phyloP scores from a whole-genome alignment of 2,797 vertebrate species.

The Lithobates pipiens region DNA sequence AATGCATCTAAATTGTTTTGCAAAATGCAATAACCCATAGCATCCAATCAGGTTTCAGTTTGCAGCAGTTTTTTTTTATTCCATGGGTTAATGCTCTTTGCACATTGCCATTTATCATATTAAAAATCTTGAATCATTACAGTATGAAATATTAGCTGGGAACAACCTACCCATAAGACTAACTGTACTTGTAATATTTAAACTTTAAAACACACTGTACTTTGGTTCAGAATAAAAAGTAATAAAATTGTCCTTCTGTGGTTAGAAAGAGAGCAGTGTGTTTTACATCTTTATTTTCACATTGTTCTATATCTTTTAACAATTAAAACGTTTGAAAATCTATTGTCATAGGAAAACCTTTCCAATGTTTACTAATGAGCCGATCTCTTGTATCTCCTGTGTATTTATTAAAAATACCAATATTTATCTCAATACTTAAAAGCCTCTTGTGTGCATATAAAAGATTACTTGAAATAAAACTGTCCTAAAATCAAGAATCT shows the following conservation, averaged over 20 bases:
- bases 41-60: no score
- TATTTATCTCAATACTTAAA: neutral
- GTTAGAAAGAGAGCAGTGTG: neutral
- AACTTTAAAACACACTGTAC: neutral
- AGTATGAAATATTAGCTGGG: neutral
- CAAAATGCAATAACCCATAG: neutral
- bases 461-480: neutral
- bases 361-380: slow-evolving; percentile 13
- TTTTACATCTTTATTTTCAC: neutral
- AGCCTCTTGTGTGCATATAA: neutral
- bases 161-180: neutral
- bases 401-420: neutral
- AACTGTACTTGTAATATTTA: neutral
- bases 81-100: no score
- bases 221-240: neutral
- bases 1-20: no score
- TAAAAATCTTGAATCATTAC: neutral
- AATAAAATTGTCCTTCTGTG: neutral
- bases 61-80: no score
- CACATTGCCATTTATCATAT: neutral
- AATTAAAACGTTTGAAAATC: slow-evolving; percentile 2
- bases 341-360: slow-evolving; percentile 6
- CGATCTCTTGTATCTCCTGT: neutral
- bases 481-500: no score
- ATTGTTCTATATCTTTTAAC: slow-evolving; percentile 20